phyloP scores from a whole-genome alignment of 2,113 vertebrate genomes.

The Cololabis saira region DNA sequence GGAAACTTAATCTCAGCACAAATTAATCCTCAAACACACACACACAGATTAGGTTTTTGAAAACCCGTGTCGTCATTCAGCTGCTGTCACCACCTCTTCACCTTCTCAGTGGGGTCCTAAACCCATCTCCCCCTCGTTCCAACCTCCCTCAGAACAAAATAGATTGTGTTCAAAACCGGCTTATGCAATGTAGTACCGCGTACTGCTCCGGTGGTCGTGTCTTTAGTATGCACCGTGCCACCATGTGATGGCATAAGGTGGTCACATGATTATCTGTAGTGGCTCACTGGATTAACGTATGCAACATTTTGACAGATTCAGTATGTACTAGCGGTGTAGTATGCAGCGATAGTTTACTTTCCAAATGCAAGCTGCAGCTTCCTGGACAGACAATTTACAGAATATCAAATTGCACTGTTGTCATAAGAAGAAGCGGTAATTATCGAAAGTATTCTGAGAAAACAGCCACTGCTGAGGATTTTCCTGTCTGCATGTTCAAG shows the following conservation, averaged over 20 bases:
- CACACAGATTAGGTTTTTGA: constrained; percentile 48
- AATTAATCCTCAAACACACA: constrained; percentile 56
- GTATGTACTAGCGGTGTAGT: too few species aligned
- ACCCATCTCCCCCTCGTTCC: neutral
- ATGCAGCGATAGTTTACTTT: too few species aligned
- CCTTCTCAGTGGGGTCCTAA: neutral
- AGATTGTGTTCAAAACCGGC: too few species aligned
- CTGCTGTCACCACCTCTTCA: constrained; percentile 7
- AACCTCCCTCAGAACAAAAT: neutral
- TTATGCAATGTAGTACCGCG: too few species aligned
- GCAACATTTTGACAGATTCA: too few species aligned
- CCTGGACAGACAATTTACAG: neutral
- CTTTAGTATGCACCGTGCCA: too few species aligned
- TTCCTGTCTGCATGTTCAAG: neutral
- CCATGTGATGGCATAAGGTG: too few species aligned
- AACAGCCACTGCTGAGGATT: neutral
- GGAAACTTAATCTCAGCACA: constrained; percentile 60
- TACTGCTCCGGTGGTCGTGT: too few species aligned
- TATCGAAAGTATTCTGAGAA: constrained; percentile 24
- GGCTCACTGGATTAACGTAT: too few species aligned
- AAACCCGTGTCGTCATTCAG: constrained; percentile 24
- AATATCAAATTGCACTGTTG: neutral
- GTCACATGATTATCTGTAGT: too few species aligned
- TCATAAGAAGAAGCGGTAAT: neutral
- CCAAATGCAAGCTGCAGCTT: neutral